These are phyloP conservation scores for Heliconius congener DNA, from an alignment of 1,140 invertebrate species.

Conservation along the genomic window DNA sequence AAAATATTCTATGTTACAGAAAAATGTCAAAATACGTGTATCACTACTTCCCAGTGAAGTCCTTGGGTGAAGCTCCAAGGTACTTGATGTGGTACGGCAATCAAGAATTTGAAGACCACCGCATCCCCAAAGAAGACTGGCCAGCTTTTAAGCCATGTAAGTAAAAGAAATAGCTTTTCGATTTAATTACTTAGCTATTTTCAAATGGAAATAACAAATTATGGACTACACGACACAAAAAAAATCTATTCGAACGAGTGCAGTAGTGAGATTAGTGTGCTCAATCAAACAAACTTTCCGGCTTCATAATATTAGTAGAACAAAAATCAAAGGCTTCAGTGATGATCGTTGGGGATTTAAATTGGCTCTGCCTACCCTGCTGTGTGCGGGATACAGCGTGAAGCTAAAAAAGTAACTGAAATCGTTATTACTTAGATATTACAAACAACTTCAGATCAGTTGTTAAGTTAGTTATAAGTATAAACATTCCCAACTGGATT, in stretches of 20 bases:
- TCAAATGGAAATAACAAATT: too few species aligned
- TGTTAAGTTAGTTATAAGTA: background rate
- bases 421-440: too few species aligned
- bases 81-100: conserved; percentile 63
- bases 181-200: too few species aligned
- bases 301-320: too few species aligned
- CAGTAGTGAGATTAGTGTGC: too few species aligned
- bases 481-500: background rate
- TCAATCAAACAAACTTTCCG: too few species aligned
- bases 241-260: background rate
- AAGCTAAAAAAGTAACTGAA: too few species aligned
- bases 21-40: conserved; percentile 56
- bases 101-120: conserved; percentile 82
- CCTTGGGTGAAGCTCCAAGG: conserved; percentile 71
- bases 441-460: too few species aligned
- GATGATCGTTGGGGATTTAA: too few species aligned
- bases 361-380: too few species aligned
- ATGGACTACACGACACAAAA: background rate
- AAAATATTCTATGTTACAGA: conserved; percentile 15
- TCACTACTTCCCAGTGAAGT: conserved; percentile 56
- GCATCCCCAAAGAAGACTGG: conserved; percentile 82
- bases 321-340: too few species aligned
- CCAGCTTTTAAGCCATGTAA: conserved; percentile 59
- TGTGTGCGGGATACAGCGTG: too few species aligned
- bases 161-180: conserved; percentile 13